These are phyloP conservation scores for Silurus meridionalis DNA, from an alignment of 2,113 vertebrate species.

Conservation along the genomic window DNA sequence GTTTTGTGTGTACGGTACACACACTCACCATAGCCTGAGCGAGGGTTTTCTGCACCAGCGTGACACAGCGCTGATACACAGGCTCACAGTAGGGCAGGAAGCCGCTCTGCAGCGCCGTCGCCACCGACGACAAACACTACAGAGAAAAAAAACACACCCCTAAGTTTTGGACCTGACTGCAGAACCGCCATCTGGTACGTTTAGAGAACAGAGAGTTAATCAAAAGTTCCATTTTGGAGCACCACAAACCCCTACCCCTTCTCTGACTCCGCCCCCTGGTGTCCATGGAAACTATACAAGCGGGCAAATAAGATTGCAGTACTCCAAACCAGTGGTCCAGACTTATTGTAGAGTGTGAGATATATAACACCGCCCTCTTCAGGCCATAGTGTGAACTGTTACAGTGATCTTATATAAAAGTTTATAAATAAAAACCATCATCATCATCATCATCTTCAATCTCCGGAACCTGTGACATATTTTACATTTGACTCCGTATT, in stretches of 20 bases:
- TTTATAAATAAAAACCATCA: too few species aligned
- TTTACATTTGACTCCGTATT: background rate
- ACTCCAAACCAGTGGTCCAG: background rate
- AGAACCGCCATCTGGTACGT: background rate
- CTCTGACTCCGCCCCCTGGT: background rate
- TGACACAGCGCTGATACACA: slow-evolving; percentile 94
- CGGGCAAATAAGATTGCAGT: too few species aligned
- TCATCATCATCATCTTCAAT: background rate
- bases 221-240: background rate
- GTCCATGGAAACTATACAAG: background rate
- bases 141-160: background rate
- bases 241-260: background rate
- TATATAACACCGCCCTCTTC: background rate
- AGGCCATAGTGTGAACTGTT: background rate
- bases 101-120: slow-evolving; percentile 90
- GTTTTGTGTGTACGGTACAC: background rate
- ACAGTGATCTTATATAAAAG: background rate
- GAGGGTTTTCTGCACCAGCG: slow-evolving; percentile 90
- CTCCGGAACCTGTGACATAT: background rate
- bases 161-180: background rate
- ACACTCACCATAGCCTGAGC: slow-evolving; percentile 90
- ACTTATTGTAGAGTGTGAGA: background rate
- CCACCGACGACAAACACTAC: slow-evolving; percentile 89
- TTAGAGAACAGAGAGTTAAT: background rate
- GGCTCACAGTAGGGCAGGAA: slow-evolving; percentile 95